A percentile compares a stretch with the other conserved stretches of the same genome.
These are phyloP conservation scores for Otus scops DNA, from an alignment of 2,797 vertebrate genomes.

Conservation along the genomic window DNA sequence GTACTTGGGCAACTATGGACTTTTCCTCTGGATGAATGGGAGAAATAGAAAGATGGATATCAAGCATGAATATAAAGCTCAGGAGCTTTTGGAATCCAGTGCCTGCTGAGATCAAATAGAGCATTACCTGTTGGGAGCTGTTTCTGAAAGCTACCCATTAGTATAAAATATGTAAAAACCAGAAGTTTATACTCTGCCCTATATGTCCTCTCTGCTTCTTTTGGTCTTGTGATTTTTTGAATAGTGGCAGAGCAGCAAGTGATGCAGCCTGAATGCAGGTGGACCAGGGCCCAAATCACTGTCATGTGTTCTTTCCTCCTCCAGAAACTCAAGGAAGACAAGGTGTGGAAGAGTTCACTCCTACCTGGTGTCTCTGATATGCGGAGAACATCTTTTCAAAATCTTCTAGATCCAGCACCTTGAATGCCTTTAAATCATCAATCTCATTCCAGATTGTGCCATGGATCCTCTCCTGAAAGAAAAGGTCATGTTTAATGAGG, in stretches of 20 bases:
- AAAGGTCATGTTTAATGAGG: background rate
- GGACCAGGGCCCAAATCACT: background rate
- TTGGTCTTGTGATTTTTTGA: background rate
- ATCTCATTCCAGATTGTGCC: conserved; percentile 96
- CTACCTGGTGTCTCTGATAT: conserved; percentile 97
- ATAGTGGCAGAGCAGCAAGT: background rate
- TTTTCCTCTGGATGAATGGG: background rate
- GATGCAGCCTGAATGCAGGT: background rate
- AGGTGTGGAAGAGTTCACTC: background rate
- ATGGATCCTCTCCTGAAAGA: conserved; percentile 86
- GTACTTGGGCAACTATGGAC: background rate
- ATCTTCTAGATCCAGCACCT: conserved; percentile 92
- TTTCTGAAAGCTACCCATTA: background rate
- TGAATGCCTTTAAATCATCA: conserved; percentile 91
- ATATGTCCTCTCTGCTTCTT: background rate
- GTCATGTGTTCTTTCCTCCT: background rate
- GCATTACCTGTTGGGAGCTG: background rate
- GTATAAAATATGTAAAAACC: background rate
- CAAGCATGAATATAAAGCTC: background rate
- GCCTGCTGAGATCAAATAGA: background rate
- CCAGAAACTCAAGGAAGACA: background rate
- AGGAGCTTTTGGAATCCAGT: background rate
- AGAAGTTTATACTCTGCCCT: background rate
- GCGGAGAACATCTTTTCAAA: conserved; percentile 99
- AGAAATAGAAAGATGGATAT: background rate